Evolutionary conservation across 2,113 vertebrate genomes (phyloP).

Genomic region (Daubentonia madagascariensis): DNA sequence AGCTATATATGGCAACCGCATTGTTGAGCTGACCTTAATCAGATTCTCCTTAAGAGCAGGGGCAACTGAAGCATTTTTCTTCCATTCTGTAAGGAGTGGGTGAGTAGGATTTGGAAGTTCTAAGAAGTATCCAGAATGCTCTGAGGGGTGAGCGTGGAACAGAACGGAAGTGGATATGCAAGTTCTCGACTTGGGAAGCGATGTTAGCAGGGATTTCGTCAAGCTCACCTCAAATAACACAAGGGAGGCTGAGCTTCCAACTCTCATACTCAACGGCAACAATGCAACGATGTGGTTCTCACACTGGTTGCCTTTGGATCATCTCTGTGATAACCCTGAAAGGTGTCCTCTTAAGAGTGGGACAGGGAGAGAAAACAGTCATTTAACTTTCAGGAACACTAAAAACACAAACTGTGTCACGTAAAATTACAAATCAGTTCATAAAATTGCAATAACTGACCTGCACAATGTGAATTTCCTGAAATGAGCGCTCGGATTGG

Average conservation of each 20-base stretch:
- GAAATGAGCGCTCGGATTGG: slow-evolving; percentile 75
- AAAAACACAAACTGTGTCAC: slow-evolving; percentile 80
- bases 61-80: not conserved
- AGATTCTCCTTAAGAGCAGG: not conserved
- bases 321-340: not conserved
- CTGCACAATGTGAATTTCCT: slow-evolving; percentile 82
- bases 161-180: not conserved
- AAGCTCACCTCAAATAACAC: rapidly evolving
- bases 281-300: rapidly evolving
- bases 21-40: not conserved
- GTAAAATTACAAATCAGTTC: slow-evolving; percentile 85
- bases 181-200: too few species aligned
- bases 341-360: slow-evolving; percentile 45
- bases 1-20: not conserved
- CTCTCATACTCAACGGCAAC: rapidly evolving
- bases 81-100: rapidly evolving
- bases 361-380: slow-evolving; percentile 41
- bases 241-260: rapidly evolving
- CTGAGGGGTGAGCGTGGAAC: not conserved
- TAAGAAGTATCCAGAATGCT: not conserved
- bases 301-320: rapidly evolving
- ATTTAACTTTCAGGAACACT: slow-evolving; percentile 79
- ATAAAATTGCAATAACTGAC: slow-evolving; percentile 82
- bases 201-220: not conserved
- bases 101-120: not conserved